Evolutionary conservation across 2,888 invertebrate species (phyloP), one percentile per base, ranked within the genome.

Genomic region (Caenorhabditis japonica): DNA sequence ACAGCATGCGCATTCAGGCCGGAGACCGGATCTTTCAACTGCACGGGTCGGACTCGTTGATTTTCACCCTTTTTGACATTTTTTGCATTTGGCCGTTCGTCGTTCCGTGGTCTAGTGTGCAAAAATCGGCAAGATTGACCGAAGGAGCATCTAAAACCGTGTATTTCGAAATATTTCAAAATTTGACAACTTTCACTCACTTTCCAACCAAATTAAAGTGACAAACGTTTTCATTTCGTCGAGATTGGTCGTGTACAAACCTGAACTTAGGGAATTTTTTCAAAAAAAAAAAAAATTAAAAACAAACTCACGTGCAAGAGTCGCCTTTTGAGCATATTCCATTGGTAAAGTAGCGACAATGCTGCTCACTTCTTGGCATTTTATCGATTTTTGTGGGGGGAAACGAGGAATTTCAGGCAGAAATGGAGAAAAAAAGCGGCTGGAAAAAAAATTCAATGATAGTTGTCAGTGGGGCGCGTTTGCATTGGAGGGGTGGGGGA

Each of bases 141-240:
- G 61, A 75, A 84, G 5, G 62, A 59, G 53, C 79, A 79, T 47
- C 79, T 79, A 52, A 25, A 73, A n/a, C n/a, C n/a, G n/a, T n/a
- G n/a, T n/a, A n/a, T n/a, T n/a, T n/a, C n/a, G n/a, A n/a, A n/a
- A n/a, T n/a, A n/a, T n/a, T n/a, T n/a, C n/a, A n/a, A n/a, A n/a
- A n/a, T n/a, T n/a, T n/a, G n/a, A n/a, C n/a, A n/a, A n/a, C 30
- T 7, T 25, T 38, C 1, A 62, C 71, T 34, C 76, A 85, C 59
- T 76, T 70, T 30, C 85, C 85, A 25, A 60, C 68, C 15, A 76
- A 44, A 64, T 81, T 81, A 43, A 80, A 82, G 12, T 75, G 77
- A 71, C 85, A 85, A 25, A 79, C 68, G 58, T 64, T 71, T 17
- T 81, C 60, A 13, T 36, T 58, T 2, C 66, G 25, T 7, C 25